Evolutionary conservation across 2,113 vertebrate genomes (phyloP).

Genomic region (Nycticebus coucang): DNA sequence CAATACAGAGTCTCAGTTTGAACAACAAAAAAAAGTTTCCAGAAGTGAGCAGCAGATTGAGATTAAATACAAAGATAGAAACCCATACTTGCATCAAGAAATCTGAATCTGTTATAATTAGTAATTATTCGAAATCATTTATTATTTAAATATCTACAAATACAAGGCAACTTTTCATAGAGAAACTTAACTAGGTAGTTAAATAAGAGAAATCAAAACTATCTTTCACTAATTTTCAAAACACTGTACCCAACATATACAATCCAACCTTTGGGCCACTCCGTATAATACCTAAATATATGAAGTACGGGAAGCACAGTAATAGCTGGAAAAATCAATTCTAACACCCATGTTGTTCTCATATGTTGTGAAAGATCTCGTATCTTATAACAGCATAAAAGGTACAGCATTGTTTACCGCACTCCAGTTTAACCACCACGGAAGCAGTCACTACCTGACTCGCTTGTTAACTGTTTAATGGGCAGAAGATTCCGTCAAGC

Average conservation of each 20-base stretch:
- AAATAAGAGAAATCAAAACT: constrained; percentile 41
- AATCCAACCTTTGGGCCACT: not conserved
- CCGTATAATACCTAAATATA: not conserved
- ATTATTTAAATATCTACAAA: constrained; percentile 52
- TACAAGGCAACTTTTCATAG: constrained; percentile 12
- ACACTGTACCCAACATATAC: not conserved
- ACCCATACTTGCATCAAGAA: not conserved
- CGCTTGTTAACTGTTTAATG: not conserved
- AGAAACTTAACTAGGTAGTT: constrained; percentile 27
- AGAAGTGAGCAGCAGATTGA: constrained; percentile 32
- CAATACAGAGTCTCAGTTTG: not conserved
- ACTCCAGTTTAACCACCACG: not conserved
- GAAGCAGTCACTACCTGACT: constrained; percentile 4
- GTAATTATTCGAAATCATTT: constrained; percentile 14
- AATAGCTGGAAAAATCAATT: not conserved
- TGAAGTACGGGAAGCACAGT: not conserved
- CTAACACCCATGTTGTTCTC: not conserved
- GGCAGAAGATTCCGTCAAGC: not conserved
- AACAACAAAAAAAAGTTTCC: not conserved
- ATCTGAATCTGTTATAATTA: constrained; percentile 24
- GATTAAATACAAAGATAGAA: constrained; percentile 39
- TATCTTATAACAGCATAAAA: constrained; percentile 28
- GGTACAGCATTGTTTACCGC: not conserved
- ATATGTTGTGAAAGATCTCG: not conserved
- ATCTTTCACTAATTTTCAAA: not conserved